Conservation (phyloP, 1,140 invertebrate genomes). For the Pogonognathellus flavescens region DNA sequence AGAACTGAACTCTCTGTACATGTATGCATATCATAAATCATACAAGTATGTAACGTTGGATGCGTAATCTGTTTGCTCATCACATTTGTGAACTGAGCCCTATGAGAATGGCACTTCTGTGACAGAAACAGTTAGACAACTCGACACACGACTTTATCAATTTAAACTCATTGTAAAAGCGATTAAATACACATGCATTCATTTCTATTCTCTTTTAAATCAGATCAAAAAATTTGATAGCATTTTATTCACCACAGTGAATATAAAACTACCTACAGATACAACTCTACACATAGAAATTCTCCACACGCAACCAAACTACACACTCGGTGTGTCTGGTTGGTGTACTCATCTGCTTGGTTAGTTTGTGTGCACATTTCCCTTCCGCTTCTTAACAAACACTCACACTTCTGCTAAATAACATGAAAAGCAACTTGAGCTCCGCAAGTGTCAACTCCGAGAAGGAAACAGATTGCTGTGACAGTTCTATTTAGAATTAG, state of each 20-base stretch:
- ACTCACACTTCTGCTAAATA: not conserved
- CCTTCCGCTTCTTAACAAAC: slow-evolving; percentile 12
- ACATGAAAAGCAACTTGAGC: slow-evolving; percentile 10
- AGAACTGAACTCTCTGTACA: too few species aligned
- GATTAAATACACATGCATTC: not conserved
- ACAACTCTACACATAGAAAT: too few species aligned
- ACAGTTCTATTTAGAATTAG: slow-evolving; percentile 56
- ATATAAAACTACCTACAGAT: too few species aligned
- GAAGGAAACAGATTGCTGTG: slow-evolving; percentile 53
- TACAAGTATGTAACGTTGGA: too few species aligned
- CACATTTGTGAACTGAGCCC: too few species aligned
- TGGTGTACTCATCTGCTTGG: not conserved
- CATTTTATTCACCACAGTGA: not conserved
- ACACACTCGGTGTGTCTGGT: too few species aligned
- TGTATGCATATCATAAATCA: too few species aligned
- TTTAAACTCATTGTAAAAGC: not conserved
- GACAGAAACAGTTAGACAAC: slow-evolving; percentile 12
- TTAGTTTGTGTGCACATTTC: slow-evolving; percentile 39
- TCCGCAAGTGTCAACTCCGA: slow-evolving; percentile 9
- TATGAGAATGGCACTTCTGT: not conserved
- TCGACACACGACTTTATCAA: slow-evolving; percentile 6
- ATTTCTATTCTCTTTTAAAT: slow-evolving; percentile 12
- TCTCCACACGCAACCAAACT: not conserved
- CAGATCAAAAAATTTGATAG: not conserved
- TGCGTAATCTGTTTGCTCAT: too few species aligned